Percentiles rank a stretch among this genome's conserved stretches.
These are phyloP conservation scores for Pipistrellus kuhlii DNA, from an alignment of 2,797 vertebrate species.

Conservation along the genomic window DNA sequence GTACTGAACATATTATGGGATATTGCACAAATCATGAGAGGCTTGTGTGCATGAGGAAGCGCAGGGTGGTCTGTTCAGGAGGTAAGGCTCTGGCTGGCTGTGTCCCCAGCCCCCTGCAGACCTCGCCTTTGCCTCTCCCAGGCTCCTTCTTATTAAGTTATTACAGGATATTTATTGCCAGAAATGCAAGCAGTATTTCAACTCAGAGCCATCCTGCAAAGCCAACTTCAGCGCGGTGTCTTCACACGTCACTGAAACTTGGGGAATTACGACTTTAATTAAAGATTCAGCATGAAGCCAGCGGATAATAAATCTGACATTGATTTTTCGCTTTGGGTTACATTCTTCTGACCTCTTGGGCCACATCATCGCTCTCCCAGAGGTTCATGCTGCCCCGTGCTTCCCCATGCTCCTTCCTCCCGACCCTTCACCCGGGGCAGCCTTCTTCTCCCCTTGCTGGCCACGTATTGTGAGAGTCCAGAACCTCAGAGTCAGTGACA, in stretches of 20 bases:
- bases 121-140: background rate
- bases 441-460: background rate
- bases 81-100: background rate
- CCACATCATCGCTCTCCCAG: background rate
- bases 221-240: conserved; percentile 56
- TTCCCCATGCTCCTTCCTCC: background rate
- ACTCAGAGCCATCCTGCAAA: conserved; percentile 63
- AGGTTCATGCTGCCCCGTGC: background rate
- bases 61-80: background rate
- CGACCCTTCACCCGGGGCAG: background rate
- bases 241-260: conserved; percentile 69
- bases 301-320: conserved; percentile 77
- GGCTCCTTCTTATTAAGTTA: background rate
- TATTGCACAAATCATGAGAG: background rate
- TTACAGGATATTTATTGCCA: conserved; percentile 58
- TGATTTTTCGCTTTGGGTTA: conserved; percentile 51
- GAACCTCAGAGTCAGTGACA: background rate
- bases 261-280: conserved; percentile 81
- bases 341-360: conserved; percentile 46
- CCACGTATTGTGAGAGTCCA: background rate
- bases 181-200: conserved; percentile 58
- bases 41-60: background rate
- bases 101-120: background rate
- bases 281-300: conserved; percentile 74
- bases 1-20: background rate